Conservation (phyloP, 2,888 invertebrate genomes). For the Ormyrus nitidulus region DNA sequence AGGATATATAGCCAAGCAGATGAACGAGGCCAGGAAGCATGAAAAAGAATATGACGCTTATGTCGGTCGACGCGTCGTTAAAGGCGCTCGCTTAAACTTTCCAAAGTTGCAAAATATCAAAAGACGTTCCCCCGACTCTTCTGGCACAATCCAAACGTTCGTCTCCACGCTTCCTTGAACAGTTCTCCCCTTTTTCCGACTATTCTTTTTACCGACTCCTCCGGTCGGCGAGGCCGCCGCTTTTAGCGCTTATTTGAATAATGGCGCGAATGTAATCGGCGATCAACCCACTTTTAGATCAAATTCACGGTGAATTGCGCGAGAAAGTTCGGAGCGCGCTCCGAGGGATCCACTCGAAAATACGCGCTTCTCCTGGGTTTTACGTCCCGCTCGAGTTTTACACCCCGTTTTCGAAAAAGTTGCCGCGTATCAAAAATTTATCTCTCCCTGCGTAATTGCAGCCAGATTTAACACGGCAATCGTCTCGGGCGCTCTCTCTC, state of each 20-base stretch:
- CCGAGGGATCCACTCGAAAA: slow-evolving; percentile 3
- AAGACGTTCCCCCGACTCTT: not conserved
- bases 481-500: not conserved
- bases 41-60: slow-evolving; percentile 15
- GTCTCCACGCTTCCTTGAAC: too few relatives aligned
- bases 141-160: too few relatives aligned
- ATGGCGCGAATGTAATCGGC: slow-evolving; percentile 3
- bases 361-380: not conserved
- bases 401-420: not conserved
- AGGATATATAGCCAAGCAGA: too few relatives aligned
- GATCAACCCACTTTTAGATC: slow-evolving; percentile 12
- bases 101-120: slow-evolving; percentile 3
- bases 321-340: not conserved
- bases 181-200: too few relatives aligned
- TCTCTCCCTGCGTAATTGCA: too few relatives aligned
- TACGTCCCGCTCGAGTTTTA: not conserved
- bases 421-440: not conserved
- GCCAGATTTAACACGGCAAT: too few relatives aligned
- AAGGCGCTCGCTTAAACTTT: not conserved
- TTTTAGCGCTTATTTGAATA: slow-evolving; percentile 12
- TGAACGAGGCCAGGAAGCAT: not conserved
- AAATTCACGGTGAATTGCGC: not conserved
- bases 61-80: slow-evolving; percentile 10
- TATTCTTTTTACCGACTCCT: too few relatives aligned
- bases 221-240: not conserved